Percentiles rank a stretch among this genome's conserved stretches.
phyloP scores from a whole-genome alignment of 2,888 invertebrate species.

The Syrista parreyssii region DNA sequence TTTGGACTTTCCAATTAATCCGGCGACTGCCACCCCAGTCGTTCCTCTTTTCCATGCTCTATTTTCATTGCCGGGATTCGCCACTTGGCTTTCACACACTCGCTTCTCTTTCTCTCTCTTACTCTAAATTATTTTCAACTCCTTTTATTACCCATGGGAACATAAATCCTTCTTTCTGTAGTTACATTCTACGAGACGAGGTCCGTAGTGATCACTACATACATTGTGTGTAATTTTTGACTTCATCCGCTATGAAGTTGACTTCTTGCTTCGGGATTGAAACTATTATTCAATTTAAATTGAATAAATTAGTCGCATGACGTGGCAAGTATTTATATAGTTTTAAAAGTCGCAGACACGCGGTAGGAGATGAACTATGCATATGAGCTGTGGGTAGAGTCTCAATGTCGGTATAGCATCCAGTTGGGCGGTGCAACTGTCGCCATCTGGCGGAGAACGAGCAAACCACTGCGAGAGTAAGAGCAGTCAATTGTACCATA shows the following conservation, averaged over 20 bases:
- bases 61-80: background rate
- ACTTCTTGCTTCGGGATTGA: background rate
- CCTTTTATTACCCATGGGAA: background rate
- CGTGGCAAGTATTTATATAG: too few relatives aligned
- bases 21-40: conserved; percentile 10
- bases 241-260: background rate
- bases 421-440: background rate
- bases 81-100: background rate
- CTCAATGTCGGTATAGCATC: background rate
- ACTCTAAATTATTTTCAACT: background rate
- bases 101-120: background rate
- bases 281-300: background rate
- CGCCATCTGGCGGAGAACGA: background rate
- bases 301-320: background rate
- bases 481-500: background rate
- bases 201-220: background rate
- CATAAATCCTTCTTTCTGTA: background rate
- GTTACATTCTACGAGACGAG: background rate
- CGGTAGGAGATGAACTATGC: too few relatives aligned
- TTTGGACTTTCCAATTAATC: conserved; percentile 34
- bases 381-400: background rate
- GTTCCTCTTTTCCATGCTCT: background rate
- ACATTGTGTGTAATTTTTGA: background rate
- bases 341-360: too few relatives aligned
- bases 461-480: background rate